Conservation (phyloP, 2,113 vertebrate genomes). For the Hoplias malabaricus region DNA sequence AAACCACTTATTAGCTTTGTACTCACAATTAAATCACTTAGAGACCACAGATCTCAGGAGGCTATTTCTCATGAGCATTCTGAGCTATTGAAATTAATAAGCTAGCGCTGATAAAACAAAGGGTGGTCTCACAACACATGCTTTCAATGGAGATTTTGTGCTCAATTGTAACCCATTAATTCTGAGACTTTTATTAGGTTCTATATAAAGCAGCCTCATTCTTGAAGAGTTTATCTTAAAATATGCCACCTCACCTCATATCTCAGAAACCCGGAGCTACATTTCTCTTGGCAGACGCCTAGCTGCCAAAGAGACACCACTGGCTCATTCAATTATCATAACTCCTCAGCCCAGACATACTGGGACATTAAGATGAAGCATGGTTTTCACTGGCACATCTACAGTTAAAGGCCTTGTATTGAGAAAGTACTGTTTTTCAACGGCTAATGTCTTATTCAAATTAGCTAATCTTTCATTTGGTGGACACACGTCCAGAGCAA, state of each 20-base stretch:
- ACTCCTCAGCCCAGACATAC: background rate
- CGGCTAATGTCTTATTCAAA: background rate
- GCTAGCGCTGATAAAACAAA: background rate
- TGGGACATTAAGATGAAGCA: background rate
- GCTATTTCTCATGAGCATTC: background rate
- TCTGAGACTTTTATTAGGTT: background rate
- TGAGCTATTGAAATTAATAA: background rate
- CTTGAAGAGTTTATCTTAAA: conserved; percentile 9
- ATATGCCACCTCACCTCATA: background rate
- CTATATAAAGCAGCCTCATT: background rate
- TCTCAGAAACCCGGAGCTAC: background rate
- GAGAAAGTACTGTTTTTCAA: background rate
- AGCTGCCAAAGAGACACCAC: background rate
- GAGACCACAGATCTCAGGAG: background rate
- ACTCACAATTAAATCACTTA: background rate
- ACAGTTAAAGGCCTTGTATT: background rate
- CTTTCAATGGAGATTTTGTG: background rate
- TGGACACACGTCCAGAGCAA: too few relatives aligned
- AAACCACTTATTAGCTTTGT: background rate
- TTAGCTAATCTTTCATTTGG: background rate
- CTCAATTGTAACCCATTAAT: background rate
- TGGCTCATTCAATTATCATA: conserved; percentile 1
- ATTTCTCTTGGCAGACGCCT: background rate
- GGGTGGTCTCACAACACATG: background rate
- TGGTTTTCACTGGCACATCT: background rate